phyloP scores from a whole-genome alignment of 2,888 invertebrate species.

The Drosophila mercatorum region DNA sequence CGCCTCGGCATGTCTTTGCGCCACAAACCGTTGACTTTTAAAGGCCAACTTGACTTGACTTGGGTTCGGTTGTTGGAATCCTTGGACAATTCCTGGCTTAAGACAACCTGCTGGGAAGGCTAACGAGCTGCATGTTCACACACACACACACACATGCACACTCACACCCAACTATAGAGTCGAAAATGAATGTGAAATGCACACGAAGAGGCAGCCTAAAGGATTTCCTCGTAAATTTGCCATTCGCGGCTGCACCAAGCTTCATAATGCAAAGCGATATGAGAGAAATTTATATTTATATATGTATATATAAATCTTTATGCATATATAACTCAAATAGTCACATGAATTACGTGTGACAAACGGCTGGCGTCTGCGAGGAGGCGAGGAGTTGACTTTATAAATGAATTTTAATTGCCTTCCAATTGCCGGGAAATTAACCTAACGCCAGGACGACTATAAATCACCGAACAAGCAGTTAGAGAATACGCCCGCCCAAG shows the following conservation, averaged over 20 bases:
- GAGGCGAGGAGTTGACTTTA: conserved; percentile 26
- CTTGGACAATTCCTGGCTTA: conserved; percentile 41
- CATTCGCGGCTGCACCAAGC: conserved; percentile 49
- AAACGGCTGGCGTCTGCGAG: conserved; percentile 41
- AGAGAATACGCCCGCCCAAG: background rate
- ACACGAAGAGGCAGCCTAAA: conserved; percentile 62
- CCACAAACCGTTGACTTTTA: conserved; percentile 67
- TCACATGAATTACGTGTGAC: conserved; percentile 60
- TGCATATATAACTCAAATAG: conserved; percentile 11
- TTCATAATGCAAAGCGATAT: conserved; percentile 47
- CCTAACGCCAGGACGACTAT: conserved; percentile 28
- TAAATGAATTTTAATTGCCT: conserved; percentile 74
- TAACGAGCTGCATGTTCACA: conserved; percentile 69
- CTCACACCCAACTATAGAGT: background rate
- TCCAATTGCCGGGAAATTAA: conserved; percentile 74
- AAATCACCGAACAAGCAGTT: conserved; percentile 15
- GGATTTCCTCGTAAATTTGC: conserved; percentile 43
- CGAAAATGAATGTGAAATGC: conserved; percentile 72
- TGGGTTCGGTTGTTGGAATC: conserved; percentile 22
- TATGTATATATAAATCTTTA: background rate
- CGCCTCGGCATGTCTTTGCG: conserved; percentile 56
- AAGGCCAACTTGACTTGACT: conserved; percentile 57
- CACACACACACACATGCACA: conserved; percentile 6
- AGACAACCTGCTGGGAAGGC: conserved; percentile 8
- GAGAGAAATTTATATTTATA: conserved; percentile 12